A percentile compares a stretch with the other conserved stretches of the same genome.
Conservation (phyloP, 2,888 invertebrate genomes). For the Euzetes globulus region DNA sequence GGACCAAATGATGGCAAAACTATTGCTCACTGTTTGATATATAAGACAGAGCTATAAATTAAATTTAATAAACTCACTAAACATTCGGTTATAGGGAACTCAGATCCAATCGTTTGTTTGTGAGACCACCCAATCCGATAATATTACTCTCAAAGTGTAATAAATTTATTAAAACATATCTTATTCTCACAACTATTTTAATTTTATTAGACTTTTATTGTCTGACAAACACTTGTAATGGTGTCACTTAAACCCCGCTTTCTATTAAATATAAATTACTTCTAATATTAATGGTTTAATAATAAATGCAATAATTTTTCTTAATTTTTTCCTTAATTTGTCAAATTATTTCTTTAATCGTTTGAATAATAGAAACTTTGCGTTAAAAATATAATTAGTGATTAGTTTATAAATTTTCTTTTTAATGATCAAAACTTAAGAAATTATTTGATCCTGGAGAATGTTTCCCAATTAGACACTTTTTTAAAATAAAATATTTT, state of each 20-base stretch:
- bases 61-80: constrained; percentile 6
- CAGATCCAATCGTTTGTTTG: constrained; percentile 2
- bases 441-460: background rate
- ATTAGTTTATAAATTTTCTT: background rate
- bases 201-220: constrained; percentile 10
- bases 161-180: constrained; percentile 4
- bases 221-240: background rate
- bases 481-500: background rate
- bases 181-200: background rate
- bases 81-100: background rate
- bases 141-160: background rate
- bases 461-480: background rate
- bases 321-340: background rate
- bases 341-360: background rate
- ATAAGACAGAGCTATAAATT: background rate
- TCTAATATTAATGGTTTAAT: background rate
- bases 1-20: background rate
- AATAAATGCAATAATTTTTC: background rate
- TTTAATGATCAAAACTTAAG: background rate
- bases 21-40: background rate
- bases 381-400: background rate
- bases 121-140: constrained; percentile 15
- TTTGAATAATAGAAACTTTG: background rate
- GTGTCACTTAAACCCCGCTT: background rate
- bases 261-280: background rate